These are phyloP conservation scores for Cylloceria caligata DNA, from an alignment of 2,888 invertebrate species.

Conservation along the genomic window DNA sequence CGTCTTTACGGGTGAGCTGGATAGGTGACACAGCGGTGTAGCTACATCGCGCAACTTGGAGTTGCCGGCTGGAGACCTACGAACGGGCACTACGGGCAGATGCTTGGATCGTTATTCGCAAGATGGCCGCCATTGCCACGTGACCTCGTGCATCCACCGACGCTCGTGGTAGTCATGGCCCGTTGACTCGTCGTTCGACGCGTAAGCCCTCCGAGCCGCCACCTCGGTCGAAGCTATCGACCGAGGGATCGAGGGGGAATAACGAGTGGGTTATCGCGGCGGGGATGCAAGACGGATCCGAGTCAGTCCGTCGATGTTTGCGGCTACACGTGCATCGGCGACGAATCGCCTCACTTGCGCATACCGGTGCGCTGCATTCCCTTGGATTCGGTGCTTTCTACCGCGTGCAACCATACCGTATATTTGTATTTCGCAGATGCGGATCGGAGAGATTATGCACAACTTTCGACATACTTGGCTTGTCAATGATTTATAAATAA, in stretches of 20 bases:
- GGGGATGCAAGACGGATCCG: slow-evolving; percentile 39
- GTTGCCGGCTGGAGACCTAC: no score
- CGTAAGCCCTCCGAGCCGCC: slow-evolving; percentile 4
- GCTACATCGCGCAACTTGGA: slow-evolving; percentile 60
- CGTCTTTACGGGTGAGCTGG: slow-evolving; percentile 4
- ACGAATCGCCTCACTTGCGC: slow-evolving; percentile 28
- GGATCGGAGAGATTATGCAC: slow-evolving; percentile 4
- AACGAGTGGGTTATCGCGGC: slow-evolving; percentile 43
- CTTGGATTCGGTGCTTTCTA: background rate
- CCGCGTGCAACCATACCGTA: background rate
- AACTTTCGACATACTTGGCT: background rate
- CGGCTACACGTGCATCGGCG: slow-evolving; percentile 19
- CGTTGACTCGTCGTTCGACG: slow-evolving; percentile 32
- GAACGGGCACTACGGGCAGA: slow-evolving; percentile 71
- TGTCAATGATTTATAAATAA: background rate
- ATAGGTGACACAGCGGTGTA: slow-evolving; percentile 38
- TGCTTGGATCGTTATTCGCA: slow-evolving; percentile 81
- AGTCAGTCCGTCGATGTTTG: slow-evolving; percentile 47
- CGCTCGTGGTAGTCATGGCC: slow-evolving; percentile 45
- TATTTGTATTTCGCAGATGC: slow-evolving; percentile 17
- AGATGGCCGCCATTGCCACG: slow-evolving; percentile 80
- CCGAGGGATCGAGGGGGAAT: background rate
- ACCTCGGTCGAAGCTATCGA: slow-evolving; percentile 5
- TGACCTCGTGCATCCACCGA: slow-evolving; percentile 77
- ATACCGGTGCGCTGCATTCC: slow-evolving; percentile 26